A percentile compares a stretch with the other conserved stretches of the same genome.
Evolutionary conservation across 2,797 vertebrate genomes (phyloP).

Genomic region (Dermochelys coriacea): DNA sequence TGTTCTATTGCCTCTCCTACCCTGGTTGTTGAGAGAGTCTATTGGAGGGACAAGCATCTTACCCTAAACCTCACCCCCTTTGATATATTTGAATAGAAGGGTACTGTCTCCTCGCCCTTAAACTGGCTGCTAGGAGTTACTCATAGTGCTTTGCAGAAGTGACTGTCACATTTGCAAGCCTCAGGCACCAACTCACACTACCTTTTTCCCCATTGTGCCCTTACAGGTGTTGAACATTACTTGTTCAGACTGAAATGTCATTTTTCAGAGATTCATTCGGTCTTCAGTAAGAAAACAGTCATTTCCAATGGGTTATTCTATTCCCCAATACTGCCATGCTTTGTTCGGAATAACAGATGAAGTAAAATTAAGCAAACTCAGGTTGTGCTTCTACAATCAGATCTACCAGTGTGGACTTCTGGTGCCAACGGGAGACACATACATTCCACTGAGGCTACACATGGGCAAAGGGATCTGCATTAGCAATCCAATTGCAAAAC

Average conservation of each 20-base stretch:
- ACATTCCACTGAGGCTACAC: neutral
- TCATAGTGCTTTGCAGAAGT: neutral
- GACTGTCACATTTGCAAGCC: neutral
- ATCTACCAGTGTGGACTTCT: neutral
- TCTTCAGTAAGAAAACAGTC: no score
- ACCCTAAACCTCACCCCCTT: no score
- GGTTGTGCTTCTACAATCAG: neutral
- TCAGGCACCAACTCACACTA: fast-evolving
- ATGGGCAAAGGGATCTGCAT: neutral
- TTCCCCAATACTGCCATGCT: neutral
- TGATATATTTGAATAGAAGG: neutral
- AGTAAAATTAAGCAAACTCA: slow-evolving; percentile 39
- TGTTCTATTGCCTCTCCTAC: fast-evolving
- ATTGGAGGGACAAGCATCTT: neutral
- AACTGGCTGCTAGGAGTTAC: neutral
- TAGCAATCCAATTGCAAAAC: neutral
- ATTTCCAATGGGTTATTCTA: fast-evolving
- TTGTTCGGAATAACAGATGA: neutral
- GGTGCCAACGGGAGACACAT: neutral
- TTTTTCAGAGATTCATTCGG: neutral
- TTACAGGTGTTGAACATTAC: fast-evolving
- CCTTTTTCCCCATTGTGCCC: neutral
- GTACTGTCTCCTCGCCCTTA: neutral
- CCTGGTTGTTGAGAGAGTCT: neutral
- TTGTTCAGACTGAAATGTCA: neutral